Evolutionary conservation across 2,113 vertebrate species (phyloP).

Genomic region (Bettongia penicillata): DNA sequence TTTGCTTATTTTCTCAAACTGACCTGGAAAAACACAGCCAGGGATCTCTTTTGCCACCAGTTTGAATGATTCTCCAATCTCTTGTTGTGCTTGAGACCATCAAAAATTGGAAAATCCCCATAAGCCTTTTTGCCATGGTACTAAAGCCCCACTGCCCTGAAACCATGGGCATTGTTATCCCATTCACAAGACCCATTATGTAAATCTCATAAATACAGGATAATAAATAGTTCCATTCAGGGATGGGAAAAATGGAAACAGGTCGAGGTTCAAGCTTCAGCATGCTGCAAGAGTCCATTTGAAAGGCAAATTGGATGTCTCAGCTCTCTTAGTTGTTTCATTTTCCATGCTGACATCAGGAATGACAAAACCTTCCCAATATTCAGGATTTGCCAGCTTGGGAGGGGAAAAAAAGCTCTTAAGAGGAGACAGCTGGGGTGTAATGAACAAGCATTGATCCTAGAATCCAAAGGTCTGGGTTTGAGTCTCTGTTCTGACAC

Average conservation of each 20-base stretch:
- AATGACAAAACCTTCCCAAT: slow-evolving; percentile 12
- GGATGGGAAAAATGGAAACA: slow-evolving; percentile 50
- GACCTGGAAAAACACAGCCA: slow-evolving; percentile 17
- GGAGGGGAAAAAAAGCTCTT: background rate
- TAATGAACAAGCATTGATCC: background rate
- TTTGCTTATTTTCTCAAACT: slow-evolving; percentile 27
- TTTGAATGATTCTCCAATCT: slow-evolving; percentile 2
- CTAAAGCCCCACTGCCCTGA: slow-evolving; percentile 37
- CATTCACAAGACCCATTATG: slow-evolving; percentile 56
- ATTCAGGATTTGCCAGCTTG: slow-evolving; percentile 17
- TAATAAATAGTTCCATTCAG: slow-evolving; percentile 63
- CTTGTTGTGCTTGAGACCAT: slow-evolving; percentile 21
- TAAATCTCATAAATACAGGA: slow-evolving; percentile 68
- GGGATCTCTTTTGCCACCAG: slow-evolving; percentile 19
- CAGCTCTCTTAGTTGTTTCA: slow-evolving; percentile 58
- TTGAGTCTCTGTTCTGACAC: background rate
- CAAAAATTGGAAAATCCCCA: slow-evolving; percentile 34
- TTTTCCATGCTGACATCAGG: slow-evolving; percentile 41
- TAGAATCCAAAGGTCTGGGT: background rate
- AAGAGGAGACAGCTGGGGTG: background rate
- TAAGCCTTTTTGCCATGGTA: slow-evolving; percentile 31
- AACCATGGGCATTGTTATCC: slow-evolving; percentile 36
- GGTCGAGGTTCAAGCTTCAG: slow-evolving; percentile 66
- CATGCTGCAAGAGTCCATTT: slow-evolving; percentile 64
- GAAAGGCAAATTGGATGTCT: slow-evolving; percentile 59